Evolutionary conservation across 2,888 invertebrate species (phyloP).

Genomic region (Beris chalybata): DNA sequence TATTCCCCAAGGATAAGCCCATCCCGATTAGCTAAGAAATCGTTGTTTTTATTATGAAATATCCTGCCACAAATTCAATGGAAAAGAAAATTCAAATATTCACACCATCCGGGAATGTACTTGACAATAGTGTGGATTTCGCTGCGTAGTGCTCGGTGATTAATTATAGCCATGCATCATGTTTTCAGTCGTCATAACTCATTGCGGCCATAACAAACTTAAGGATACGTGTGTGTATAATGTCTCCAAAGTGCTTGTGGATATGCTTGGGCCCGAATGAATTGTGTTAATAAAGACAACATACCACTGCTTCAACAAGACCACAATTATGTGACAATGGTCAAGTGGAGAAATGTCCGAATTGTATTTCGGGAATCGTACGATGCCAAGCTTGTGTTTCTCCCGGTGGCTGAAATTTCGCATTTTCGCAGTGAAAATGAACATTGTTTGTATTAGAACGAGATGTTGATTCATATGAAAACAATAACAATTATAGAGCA

Average conservation of each 20-base stretch:
- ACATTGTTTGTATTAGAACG: no score
- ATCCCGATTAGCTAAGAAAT: no score
- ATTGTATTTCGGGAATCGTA: not conserved
- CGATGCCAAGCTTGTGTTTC: no score
- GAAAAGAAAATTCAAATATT: no score
- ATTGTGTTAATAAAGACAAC: constrained; percentile 33
- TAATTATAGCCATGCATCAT: constrained; percentile 31
- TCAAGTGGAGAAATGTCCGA: constrained; percentile 18
- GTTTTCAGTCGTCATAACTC: constrained; percentile 32
- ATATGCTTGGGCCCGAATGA: constrained; percentile 18
- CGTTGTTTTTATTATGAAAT: no score
- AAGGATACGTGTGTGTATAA: constrained; percentile 14
- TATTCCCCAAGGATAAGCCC: no score
- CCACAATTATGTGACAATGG: constrained; percentile 33
- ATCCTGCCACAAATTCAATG: no score
- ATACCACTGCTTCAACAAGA: constrained; percentile 31
- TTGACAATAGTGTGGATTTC: not conserved
- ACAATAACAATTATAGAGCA: no score
- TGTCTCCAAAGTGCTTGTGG: constrained; percentile 23
- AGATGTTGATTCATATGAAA: no score
- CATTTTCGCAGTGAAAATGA: no score
- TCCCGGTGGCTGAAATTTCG: no score
- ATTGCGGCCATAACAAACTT: constrained; percentile 29
- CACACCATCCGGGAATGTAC: no score
- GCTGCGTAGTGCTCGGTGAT: constrained; percentile 21